phyloP scores from a whole-genome alignment of 1,140 invertebrate species.

The Ceratosolen solmsi region DNA sequence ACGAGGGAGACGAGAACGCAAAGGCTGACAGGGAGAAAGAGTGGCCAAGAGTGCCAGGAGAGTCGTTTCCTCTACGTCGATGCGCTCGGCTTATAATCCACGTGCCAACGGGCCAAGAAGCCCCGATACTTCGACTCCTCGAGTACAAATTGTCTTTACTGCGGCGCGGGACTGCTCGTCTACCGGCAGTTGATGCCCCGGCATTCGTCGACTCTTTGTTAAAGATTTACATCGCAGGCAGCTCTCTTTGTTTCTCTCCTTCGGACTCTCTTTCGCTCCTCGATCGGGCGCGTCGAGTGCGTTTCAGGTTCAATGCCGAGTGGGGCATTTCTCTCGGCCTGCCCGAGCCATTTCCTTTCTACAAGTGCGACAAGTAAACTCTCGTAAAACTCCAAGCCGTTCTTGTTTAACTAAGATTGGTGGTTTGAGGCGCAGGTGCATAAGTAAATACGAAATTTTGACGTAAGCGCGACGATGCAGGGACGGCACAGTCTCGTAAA shows the following conservation, averaged over 20 bases:
- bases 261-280: background rate
- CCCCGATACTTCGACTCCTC: slow-evolving; percentile 18
- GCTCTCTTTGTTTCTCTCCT: background rate
- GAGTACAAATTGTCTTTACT: slow-evolving; percentile 41
- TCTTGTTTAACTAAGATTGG: slow-evolving; percentile 7
- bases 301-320: background rate
- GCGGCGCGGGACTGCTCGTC: background rate
- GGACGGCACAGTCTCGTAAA: background rate
- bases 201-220: slow-evolving; percentile 32
- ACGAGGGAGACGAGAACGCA: background rate
- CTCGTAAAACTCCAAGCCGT: slow-evolving; percentile 21
- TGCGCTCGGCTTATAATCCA: slow-evolving; percentile 60
- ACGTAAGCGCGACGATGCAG: background rate
- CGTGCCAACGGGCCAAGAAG: slow-evolving; percentile 57
- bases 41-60: background rate
- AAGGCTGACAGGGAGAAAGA: slow-evolving; percentile 27
- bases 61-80: slow-evolving; percentile 55
- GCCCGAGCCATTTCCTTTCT: slow-evolving; percentile 3
- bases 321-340: background rate
- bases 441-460: slow-evolving; percentile 12
- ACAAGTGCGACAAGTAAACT: slow-evolving; percentile 33
- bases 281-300: slow-evolving; percentile 12
- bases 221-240: slow-evolving; percentile 48
- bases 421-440: slow-evolving; percentile 4
- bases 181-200: background rate